Base-by-base conservation (phyloP, 2,888 invertebrate species). In the Diplazon laetatorius region DNA sequence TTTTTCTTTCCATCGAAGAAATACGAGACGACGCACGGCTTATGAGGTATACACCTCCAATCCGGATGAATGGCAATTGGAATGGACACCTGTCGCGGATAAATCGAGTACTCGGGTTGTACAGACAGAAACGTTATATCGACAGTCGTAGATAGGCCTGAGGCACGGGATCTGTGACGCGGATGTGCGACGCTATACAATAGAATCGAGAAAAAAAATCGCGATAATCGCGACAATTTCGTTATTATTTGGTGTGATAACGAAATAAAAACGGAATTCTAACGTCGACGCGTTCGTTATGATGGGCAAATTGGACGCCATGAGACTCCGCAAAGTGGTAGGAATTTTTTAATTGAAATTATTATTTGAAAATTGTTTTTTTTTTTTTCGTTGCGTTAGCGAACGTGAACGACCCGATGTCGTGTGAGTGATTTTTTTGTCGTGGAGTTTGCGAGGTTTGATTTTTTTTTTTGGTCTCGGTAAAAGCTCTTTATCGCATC, bases 321-420 rank as follows among this genome's bases (percentile, higher is more conserved):
- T 78, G 78, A 78, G 78, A 59, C 70, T 78, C 14, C 60, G 78
- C 52, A 78, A 78, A 60, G 70, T 78, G 78, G 78, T 78, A 78
- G 46, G 65, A n/a, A 46, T 74, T 66, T 35, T 57, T 46, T 44
- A n/a, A 6, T 22, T 25, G 1, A 25, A 18, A 12, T 48, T 57
- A 22, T 57, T 48, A 37, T 37, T 60, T 46, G 9, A 2, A 6
- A 12, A 12, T 14, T 12, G 25, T 20, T 30, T 2, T 8, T 2
- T 37, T 8, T n/a, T 2, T 52, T 30, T 30, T 5, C 6, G 25
- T 20, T 30, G 6, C 2, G 2, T 37, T 8, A 12, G 2, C 30
- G 18, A 48, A 48, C n/a, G 8, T 16, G 48, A 46, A 16, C 12
- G 6, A 35, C 35, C 48, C 30, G 37, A 63, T 18, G 63, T 16